Percentiles rank a stretch among this genome's conserved stretches.
Conservation (phyloP, 2,888 invertebrate genomes). For the Andrena haemorrhoa region DNA sequence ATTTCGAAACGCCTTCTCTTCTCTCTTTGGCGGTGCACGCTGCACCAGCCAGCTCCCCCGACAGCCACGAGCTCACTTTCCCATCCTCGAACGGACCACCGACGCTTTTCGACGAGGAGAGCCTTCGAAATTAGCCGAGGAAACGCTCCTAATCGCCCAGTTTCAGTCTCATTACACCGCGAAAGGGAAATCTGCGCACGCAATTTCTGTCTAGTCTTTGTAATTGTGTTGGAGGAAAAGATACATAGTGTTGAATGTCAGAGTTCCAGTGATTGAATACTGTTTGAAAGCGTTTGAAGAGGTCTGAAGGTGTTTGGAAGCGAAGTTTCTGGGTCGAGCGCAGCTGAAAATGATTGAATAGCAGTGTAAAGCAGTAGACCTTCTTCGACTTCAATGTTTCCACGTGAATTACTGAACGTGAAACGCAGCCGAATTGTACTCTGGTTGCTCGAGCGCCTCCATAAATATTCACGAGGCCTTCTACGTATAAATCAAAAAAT, state of each 20-base stretch:
- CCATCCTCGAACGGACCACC: conserved; percentile 37
- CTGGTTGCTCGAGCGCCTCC: background rate
- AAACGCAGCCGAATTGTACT: too few relatives aligned
- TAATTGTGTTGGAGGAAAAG: too few relatives aligned
- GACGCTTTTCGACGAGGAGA: conserved; percentile 36
- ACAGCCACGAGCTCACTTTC: conserved; percentile 53
- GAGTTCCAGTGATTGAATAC: too few relatives aligned
- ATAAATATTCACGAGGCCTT: conserved; percentile 37
- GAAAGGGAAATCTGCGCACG: too few relatives aligned
- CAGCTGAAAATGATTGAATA: background rate
- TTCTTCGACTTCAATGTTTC: background rate
- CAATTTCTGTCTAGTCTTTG: too few relatives aligned
- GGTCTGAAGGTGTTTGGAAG: background rate
- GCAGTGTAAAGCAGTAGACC: background rate
- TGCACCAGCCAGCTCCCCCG: conserved; percentile 21
- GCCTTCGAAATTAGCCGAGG: conserved; percentile 13
- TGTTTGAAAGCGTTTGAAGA: background rate
- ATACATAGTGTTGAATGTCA: too few relatives aligned
- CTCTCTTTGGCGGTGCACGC: conserved; percentile 29
- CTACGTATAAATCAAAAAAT: conserved; percentile 49
- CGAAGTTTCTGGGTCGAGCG: background rate
- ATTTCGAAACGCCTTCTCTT: conserved; percentile 65
- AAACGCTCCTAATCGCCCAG: background rate
- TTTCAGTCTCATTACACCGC: background rate
- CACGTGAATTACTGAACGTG: background rate